Percentiles rank a stretch among this genome's conserved stretches.
phyloP scores from a whole-genome alignment of 2,113 vertebrate genomes.

The Silurus asotus region DNA sequence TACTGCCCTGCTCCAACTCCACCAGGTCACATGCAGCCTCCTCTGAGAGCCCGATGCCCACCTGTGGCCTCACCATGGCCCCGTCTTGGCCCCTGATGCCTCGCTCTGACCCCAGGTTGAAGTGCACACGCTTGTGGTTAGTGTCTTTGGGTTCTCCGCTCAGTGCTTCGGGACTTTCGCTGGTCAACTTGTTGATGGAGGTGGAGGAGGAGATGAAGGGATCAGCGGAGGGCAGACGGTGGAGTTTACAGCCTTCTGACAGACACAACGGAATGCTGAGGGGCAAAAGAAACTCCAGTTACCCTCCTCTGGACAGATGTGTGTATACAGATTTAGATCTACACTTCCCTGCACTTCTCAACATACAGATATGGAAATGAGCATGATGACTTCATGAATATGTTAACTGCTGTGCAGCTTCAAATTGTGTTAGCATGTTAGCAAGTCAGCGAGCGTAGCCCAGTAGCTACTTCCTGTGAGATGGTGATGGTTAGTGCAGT shows the following conservation, averaged over 20 bases:
- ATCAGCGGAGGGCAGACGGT: constrained; percentile 64
- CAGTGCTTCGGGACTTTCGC: neutral
- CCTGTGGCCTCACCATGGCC: constrained; percentile 58
- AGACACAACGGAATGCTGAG: constrained; percentile 72
- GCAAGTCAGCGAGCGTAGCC: neutral
- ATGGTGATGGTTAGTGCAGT: no score
- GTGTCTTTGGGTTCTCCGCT: constrained; percentile 63
- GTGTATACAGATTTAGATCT: neutral
- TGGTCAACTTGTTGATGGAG: constrained; percentile 51
- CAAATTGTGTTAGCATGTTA: neutral
- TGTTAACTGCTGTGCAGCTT: no score
- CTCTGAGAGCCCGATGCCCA: constrained; percentile 55
- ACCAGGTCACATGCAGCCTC: constrained; percentile 63
- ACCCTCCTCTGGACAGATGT: neutral
- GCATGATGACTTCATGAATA: no score
- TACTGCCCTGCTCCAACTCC: constrained; percentile 9
- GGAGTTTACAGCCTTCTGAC: constrained; percentile 76
- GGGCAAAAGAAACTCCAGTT: constrained; percentile 25
- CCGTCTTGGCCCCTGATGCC: constrained; percentile 62
- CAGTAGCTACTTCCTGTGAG: neutral
- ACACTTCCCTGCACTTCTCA: no score
- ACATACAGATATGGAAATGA: no score
- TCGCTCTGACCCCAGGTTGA: constrained; percentile 67
- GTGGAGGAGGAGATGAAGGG: constrained; percentile 59
- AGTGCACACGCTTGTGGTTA: constrained; percentile 71